Evolutionary conservation across 64 coral and sea anemone species (phyloP).

Genomic region (Acropora yongei): DNA sequence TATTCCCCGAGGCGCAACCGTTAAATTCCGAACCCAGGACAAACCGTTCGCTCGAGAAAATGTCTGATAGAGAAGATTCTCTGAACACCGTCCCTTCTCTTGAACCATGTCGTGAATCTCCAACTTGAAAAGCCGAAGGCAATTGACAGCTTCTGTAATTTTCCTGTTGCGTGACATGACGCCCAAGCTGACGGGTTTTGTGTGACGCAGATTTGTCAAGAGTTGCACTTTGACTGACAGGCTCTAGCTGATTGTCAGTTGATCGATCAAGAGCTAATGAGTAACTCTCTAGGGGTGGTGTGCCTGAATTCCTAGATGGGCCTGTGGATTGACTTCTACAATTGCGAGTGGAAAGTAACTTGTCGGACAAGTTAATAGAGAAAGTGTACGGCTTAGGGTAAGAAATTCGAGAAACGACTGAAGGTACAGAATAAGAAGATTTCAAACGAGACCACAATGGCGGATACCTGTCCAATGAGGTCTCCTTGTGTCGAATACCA

Average conservation of each 20-base stretch:
- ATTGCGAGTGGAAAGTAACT: background rate
- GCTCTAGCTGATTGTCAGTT: background rate
- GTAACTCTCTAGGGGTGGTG: constrained; percentile 3
- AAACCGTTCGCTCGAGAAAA: background rate
- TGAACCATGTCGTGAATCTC: background rate
- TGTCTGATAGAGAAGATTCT: background rate
- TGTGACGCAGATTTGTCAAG: background rate
- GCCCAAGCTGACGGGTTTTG: background rate
- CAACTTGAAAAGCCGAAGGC: constrained; percentile 8
- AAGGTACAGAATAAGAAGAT: constrained; percentile 36
- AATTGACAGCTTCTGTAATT: constrained; percentile 20
- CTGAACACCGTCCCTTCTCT: background rate
- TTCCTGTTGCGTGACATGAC: background rate
- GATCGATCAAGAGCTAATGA: background rate
- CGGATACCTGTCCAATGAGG: background rate
- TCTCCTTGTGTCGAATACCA: background rate
- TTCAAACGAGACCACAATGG: constrained; percentile 63
- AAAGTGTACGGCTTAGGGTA: constrained; percentile 62
- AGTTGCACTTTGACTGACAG: constrained; percentile 7
- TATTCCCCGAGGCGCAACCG: background rate
- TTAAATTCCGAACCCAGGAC: background rate
- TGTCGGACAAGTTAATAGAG: constrained; percentile 12
- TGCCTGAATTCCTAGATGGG: background rate
- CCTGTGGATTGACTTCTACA: background rate
- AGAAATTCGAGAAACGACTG: background rate